A percentile compares a stretch with the other conserved stretches of the same genome.
Conservation (phyloP, 1,140 invertebrate species). For the Hyles euphorbiae region DNA sequence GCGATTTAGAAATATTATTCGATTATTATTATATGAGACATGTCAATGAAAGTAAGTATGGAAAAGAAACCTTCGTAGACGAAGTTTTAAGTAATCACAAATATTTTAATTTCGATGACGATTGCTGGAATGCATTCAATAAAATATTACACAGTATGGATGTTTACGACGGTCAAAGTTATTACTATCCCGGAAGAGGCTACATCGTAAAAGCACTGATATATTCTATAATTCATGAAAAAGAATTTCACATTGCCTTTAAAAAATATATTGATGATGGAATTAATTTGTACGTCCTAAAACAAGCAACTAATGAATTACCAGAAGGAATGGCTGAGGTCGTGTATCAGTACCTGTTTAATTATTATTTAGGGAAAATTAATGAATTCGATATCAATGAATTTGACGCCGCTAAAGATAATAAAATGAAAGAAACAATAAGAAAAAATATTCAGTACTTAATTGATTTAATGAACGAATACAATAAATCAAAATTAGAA, state of each 20-base stretch:
- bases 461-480: conserved; percentile 12
- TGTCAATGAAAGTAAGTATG: conserved; percentile 36
- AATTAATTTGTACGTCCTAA: conserved; percentile 22
- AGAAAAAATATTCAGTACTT: conserved; percentile 14
- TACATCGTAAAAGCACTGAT: conserved; percentile 31
- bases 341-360: conserved; percentile 32
- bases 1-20: conserved; percentile 35
- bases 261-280: conserved; percentile 17
- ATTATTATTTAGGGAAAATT: conserved; percentile 33
- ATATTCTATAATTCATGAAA: conserved; percentile 38
- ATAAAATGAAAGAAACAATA: conserved; percentile 14
- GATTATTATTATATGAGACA: conserved; percentile 48
- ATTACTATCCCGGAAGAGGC: not conserved
- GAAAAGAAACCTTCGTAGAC: conserved; percentile 42
- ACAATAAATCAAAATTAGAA: conserved; percentile 26
- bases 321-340: conserved; percentile 23
- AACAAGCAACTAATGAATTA: conserved; percentile 23
- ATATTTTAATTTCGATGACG: conserved; percentile 38
- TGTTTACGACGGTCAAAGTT: conserved; percentile 24
- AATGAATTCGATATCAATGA: conserved; percentile 19
- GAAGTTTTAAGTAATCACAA: conserved; percentile 31
- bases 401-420: conserved; percentile 12
- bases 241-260: conserved; percentile 28
- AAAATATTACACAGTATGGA: conserved; percentile 44
- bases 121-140: conserved; percentile 42